A percentile compares a stretch with the other conserved stretches of the same genome.
phyloP scores from a whole-genome alignment of 2,113 vertebrate genomes.

The Anser brachyrhynchus region DNA sequence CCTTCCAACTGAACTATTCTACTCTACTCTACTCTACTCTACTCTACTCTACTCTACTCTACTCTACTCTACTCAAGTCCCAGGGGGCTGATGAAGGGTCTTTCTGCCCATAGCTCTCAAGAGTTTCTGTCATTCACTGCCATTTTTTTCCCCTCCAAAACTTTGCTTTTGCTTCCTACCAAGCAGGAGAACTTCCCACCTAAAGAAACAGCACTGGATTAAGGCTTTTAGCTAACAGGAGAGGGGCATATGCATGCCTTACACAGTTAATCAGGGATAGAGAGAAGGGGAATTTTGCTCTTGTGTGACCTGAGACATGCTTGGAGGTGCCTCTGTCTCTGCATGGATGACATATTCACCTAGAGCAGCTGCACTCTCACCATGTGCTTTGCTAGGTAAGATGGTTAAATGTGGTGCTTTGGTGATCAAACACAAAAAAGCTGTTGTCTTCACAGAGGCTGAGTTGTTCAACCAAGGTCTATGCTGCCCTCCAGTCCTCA shows the following conservation, averaged over 20 bases:
- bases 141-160: not conserved
- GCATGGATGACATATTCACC: not conserved
- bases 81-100: not conserved
- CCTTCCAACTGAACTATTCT: no score
- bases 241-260: not conserved
- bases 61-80: not conserved
- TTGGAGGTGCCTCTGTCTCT: not conserved
- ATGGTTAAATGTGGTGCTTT: not conserved
- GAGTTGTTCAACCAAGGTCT: not conserved
- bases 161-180: not conserved
- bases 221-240: not conserved
- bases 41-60: not conserved
- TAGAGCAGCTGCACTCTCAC: not conserved
- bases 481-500: not conserved
- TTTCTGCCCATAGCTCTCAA: not conserved
- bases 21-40: not conserved
- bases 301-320: not conserved
- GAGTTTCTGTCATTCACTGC: not conserved
- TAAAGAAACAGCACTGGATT: not conserved
- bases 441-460: not conserved
- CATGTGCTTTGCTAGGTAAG: not conserved
- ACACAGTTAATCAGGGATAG: not conserved
- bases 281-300: not conserved
- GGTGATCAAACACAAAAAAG: not conserved
- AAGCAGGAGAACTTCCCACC: not conserved